Base-by-base conservation (phyloP, 2,888 invertebrate genomes). In the Chelonus formosanus region DNA sequence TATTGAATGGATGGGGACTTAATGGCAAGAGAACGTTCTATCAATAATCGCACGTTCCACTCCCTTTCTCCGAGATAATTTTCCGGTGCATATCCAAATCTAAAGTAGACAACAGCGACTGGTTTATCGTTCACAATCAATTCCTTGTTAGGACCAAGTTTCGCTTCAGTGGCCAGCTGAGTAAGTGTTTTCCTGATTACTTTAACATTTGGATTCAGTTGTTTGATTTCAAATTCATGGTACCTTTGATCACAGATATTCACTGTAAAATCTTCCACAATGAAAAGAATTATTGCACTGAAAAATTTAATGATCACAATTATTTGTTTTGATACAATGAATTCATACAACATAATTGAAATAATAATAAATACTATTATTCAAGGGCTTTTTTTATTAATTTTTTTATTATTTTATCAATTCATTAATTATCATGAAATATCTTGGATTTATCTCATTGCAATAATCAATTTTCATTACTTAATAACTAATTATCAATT, bases 201-300 rank as follows among this genome's bases (percentile, higher is more conserved):
- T 80, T 86, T 87, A 32, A 94, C 88, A 52, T 90, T 86, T 0
- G 92, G 92, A 76, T 92, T 89, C 44, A 89, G 86, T 79, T 90
- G 89, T 10, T 90, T 88, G 67, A 98, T 90, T 80, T 94, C 90
- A 83, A 94, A 97, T 86, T 98, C 97, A 77, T 97, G 92, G 85
- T 93, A 93, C 68, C 95, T 74, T 81, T 98, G 98, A 84, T 99
- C 98, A 84, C 95, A 94, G 68, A 97, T 94, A 81, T 98, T 99
- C 81, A 93, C 93, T 0, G 96, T 92, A 0, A 92, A 86, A 78
- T 94, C 92, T 84, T 96, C 95, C 2, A 97, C 90, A 7, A 98
- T 87, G 80, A 98, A 95, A 65, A 98, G 83, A 7, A 98, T 90
- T 0, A 91, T 90, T 0, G 96, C 90, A 8, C 77, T 79, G 73